Conservation (phyloP, 2,797 vertebrate species). For the Hemibagrus guttatus region DNA sequence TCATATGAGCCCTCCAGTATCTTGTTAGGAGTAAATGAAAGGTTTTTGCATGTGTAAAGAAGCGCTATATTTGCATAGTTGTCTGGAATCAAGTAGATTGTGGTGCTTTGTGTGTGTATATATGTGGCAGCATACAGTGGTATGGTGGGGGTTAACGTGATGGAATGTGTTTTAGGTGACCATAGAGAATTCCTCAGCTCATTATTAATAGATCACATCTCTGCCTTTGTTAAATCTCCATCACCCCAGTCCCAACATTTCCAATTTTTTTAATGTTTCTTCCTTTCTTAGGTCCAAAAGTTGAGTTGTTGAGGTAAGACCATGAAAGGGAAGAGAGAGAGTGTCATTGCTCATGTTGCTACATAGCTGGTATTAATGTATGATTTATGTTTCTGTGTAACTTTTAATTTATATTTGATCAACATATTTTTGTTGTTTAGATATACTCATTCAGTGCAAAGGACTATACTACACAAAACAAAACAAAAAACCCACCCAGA, state of each 20-base stretch:
- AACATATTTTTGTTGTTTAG: constrained; percentile 51
- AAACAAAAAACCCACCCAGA: neutral
- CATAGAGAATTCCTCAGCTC: constrained; percentile 77
- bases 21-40: neutral
- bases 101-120: neutral
- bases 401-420: constrained; percentile 57
- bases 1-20: neutral
- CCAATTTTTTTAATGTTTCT: constrained; percentile 55
- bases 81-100: neutral
- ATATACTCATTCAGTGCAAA: constrained; percentile 22
- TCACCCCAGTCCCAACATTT: constrained; percentile 23
- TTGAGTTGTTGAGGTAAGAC: constrained; percentile 66
- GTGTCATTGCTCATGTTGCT: constrained; percentile 50
- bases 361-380: constrained; percentile 58
- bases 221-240: constrained; percentile 60
- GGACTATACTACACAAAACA: constrained; percentile 12
- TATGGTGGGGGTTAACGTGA: constrained; percentile 74
- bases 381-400: constrained; percentile 62
- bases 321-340: constrained; percentile 52
- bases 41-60: neutral
- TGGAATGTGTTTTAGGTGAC: constrained; percentile 79
- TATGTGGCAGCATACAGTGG: constrained; percentile 51
- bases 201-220: constrained; percentile 75
- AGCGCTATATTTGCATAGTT: neutral
- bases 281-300: constrained; percentile 50